These are phyloP conservation scores for Scyliorhinus canicula DNA, from an alignment of 2,797 vertebrate species.

Conservation along the genomic window DNA sequence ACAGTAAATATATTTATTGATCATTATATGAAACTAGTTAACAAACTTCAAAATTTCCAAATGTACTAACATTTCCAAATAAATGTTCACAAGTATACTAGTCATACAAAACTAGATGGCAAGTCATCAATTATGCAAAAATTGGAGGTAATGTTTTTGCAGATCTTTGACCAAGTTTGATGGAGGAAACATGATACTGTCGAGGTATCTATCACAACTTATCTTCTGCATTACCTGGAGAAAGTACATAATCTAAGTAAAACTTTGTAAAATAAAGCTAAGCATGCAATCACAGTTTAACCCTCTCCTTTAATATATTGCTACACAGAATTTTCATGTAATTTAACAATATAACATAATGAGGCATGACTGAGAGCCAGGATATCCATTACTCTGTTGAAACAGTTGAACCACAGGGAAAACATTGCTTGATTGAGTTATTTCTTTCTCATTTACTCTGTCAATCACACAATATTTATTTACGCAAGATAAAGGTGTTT, in stretches of 20 bases:
- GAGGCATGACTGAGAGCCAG: too few relatives aligned
- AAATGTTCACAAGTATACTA: neutral
- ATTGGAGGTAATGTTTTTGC: neutral
- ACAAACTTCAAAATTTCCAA: neutral
- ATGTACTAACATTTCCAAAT: neutral
- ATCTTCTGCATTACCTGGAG: neutral
- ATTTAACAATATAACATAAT: neutral
- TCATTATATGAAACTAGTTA: neutral
- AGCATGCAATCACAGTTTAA: neutral
- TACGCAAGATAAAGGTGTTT: too few relatives aligned
- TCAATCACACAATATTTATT: too few relatives aligned
- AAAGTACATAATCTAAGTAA: neutral
- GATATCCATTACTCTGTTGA: too few relatives aligned
- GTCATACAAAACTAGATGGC: neutral
- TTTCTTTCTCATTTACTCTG: too few relatives aligned
- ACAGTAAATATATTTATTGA: constrained; percentile 3
- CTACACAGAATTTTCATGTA: neutral
- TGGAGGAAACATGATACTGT: neutral
- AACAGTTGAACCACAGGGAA: too few relatives aligned
- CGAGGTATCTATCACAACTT: neutral
- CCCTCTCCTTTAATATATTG: neutral
- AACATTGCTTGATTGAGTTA: too few relatives aligned
- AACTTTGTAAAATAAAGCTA: neutral
- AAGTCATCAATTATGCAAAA: constrained; percentile 1
- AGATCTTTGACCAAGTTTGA: neutral